Evolutionary conservation across 1,140 invertebrate genomes (phyloP).

Genomic region (Dendrolimus kikuchii): DNA sequence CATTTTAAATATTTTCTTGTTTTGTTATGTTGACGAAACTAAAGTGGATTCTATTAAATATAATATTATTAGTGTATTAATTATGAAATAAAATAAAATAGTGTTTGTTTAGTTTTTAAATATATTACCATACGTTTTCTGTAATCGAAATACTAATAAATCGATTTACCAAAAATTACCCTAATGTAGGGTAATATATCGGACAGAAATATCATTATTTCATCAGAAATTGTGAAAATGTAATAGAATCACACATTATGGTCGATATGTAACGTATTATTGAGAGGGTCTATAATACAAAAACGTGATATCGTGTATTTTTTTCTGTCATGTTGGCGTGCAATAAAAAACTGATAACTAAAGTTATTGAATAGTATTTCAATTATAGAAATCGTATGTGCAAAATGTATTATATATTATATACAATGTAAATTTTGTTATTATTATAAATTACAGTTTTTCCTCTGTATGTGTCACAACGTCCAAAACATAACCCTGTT

Average conservation of each 20-base stretch:
- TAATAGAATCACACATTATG: no score
- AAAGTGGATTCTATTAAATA: slow-evolving; percentile 22
- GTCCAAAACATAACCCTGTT: slow-evolving; percentile 20
- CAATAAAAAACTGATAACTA: no score
- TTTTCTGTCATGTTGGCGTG: no score
- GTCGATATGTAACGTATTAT: no score
- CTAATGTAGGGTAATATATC: no score
- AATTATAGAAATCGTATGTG: slow-evolving; percentile 3
- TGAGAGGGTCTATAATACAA: no score
- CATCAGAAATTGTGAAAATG: no score
- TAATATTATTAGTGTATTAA: slow-evolving; percentile 1
- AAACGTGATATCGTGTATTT: no score
- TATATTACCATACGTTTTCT: no score
- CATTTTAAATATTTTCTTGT: slow-evolving; percentile 13
- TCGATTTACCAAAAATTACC: no score
- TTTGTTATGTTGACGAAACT: slow-evolving; percentile 30
- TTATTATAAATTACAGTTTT: not conserved
- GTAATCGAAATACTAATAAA: no score
- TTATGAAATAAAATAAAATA: not conserved
- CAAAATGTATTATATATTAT: slow-evolving; percentile 1
- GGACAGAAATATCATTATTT: no score
- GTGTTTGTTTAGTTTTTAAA: not conserved
- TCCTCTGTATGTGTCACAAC: slow-evolving; percentile 7
- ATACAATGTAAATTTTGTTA: slow-evolving; percentile 7
- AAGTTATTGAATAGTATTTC: not conserved